Evolutionary conservation across 2,888 invertebrate genomes (phyloP), one percentile per base, ranked within the genome.

Genomic region (Norana najaformis): DNA sequence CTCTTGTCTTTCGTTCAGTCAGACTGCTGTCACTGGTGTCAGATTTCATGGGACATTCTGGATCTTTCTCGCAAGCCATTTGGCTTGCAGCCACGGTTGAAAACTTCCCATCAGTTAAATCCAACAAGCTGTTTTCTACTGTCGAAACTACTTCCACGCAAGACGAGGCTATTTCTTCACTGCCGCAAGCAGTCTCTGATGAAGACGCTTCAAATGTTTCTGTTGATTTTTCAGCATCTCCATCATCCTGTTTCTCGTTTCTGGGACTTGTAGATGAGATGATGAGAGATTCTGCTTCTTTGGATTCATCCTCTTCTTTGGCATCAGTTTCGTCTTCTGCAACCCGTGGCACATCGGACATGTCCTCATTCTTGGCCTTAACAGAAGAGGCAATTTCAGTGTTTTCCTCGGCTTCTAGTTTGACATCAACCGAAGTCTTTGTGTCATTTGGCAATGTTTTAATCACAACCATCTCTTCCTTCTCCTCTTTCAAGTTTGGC

Each of bases 381-480:
- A 69, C 69, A 69, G 69, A 30, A 69, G 69, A n/a, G 30, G 30
- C 1, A 11, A 69, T n/a, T n/a, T 69, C n/a, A 1, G 11, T 69
- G 38, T 89, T 53, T 20, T 89, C 89, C 41, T 2, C 91, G n/a
- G 89, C 91, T 85, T 91, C 91, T 37, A 89, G 37, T 90, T 92
- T 92, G 83, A 92, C 91, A 91, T 92, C 90, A 53, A 89, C 90
- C 38, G 88, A 89, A 83, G 37, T 47, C n/a, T 69, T 69, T 69
- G 69, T n/a, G 69, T 69, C 69, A 69, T 69, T n/a, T 69, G 69
- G 8, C 30, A 69, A 69, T n/a, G 69, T 11, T 6, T 69, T n/a
- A 13, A 69, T 69, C n/a, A 69, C 30, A 69, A n/a, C 30, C 8
- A 69, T n/a, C 69, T 69, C 69, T n/a, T 69, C n/a, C 69, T 69